These are phyloP conservation scores for Coluber constrictor DNA, from an alignment of 2,797 vertebrate genomes.

Conservation along the genomic window DNA sequence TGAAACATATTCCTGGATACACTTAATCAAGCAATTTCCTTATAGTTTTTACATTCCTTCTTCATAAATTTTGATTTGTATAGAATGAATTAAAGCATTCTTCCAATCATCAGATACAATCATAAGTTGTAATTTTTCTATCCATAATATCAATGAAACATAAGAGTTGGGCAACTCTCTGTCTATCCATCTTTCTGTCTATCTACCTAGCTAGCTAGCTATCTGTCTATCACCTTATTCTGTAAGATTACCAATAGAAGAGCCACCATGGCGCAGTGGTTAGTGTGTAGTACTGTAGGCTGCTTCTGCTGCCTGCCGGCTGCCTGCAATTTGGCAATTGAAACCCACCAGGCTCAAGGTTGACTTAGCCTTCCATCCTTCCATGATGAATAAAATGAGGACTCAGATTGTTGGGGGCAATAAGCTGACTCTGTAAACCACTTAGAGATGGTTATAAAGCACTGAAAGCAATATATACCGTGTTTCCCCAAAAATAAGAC, in stretches of 20 bases:
- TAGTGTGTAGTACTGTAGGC: no score
- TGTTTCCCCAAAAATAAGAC: no score
- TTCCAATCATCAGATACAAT: background rate
- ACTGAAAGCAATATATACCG: no score
- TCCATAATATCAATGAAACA: background rate
- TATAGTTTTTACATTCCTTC: background rate
- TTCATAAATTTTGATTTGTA: background rate
- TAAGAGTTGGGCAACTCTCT: background rate
- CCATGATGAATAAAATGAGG: no score
- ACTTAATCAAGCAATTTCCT: background rate
- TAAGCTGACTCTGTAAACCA: no score
- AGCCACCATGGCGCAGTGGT: no score
- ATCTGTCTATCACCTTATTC: background rate
- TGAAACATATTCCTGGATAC: background rate
- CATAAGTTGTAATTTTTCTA: background rate
- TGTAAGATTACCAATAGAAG: background rate
- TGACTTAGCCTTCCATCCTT: no score
- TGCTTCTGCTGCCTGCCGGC: no score
- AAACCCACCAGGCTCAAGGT: no score
- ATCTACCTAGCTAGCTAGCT: background rate
- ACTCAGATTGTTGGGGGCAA: no score
- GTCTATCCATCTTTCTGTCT: background rate
- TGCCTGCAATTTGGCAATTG: no score
- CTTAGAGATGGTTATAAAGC: no score
- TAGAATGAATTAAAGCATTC: background rate